Evolutionary conservation across 2,888 invertebrate genomes (phyloP), one percentile per base, ranked within the genome.

Genomic region (Leucophenga maculata): DNA sequence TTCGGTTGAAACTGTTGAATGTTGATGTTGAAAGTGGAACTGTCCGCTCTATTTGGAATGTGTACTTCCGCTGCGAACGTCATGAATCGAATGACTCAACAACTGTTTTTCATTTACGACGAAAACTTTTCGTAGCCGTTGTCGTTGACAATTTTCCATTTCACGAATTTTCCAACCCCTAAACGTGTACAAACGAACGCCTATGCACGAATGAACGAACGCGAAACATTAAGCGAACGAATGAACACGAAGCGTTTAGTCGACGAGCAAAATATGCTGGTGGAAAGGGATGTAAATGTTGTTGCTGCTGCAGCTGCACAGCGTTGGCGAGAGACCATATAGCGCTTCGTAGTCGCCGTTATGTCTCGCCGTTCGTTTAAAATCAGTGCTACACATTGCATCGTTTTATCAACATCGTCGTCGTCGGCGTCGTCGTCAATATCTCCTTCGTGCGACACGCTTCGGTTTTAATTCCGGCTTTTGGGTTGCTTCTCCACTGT

Each of bases 41-140:
- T 14, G 14, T 14, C 3, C 54, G 54, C 18, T 54, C 20, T 11
- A 54, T n/a, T 52, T 22, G 18, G 18, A 31, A 14, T 39, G 55
- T 74, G 77, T 82, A 83, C 86, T 86, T 86, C 80, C 86, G 85
- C 80, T 76, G 80, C 83, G 85, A 86, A 83, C 82, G 86, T 82
- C 82, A 78, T 79, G 79, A 81, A 84, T 80, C 80, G 86, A 86
- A 86, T 86, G 86, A 85, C 77, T 84, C 78, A 82, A 84, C 84
- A 80, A 84, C 76, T 78, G 84, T 74, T 84, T 83, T 80, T 77
- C 86, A 85, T 84, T 85, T 76, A 86, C 77, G 81, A 86, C 78
- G 86, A 86, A 86, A 86, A 85, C 86, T 80, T 81, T 80, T 80
- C 72, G 75, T 78, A 8, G 71, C 72, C 75, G 71, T 68, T 57